Evolutionary conservation across 2,113 vertebrate genomes (phyloP).

Genomic region (Xiphophorus hellerii): DNA sequence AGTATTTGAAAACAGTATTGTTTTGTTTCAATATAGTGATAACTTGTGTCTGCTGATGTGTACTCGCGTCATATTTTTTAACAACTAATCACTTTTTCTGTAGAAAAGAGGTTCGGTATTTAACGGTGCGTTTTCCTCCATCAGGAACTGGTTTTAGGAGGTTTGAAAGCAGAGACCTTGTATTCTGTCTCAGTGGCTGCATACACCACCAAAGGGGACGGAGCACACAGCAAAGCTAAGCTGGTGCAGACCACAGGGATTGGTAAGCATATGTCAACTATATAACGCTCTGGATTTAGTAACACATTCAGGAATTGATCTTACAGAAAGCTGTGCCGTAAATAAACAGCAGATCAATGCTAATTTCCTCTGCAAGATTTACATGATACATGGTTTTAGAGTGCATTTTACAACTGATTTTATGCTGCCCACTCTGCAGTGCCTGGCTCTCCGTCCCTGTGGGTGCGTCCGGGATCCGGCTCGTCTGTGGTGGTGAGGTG

Average conservation of each 20-base stretch:
- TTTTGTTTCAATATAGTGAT: too few species aligned
- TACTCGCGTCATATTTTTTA: background rate
- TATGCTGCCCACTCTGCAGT: constrained; percentile 71
- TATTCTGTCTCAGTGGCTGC: constrained; percentile 94
- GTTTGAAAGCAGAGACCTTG: constrained; percentile 89
- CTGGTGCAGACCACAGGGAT: constrained; percentile 89
- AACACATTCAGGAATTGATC: constrained; percentile 57
- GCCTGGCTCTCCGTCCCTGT: constrained; percentile 87
- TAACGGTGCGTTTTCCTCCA: constrained; percentile 15
- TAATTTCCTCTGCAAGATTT: constrained; percentile 49
- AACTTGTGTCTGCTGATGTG: too few species aligned
- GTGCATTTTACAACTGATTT: constrained; percentile 38
- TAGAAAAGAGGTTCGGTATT: constrained; percentile 12
- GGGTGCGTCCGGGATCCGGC: constrained; percentile 84
- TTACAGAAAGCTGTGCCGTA: constrained; percentile 46
- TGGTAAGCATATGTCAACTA: constrained; percentile 79
- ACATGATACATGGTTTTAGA: constrained; percentile 31
- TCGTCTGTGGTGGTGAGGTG: constrained; percentile 79
- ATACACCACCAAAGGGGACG: constrained; percentile 96
- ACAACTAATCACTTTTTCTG: background rate
- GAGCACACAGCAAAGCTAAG: constrained; percentile 90
- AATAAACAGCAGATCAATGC: constrained; percentile 62
- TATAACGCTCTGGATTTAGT: constrained; percentile 55
- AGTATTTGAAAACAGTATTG: too few species aligned
- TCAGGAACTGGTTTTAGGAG: constrained; percentile 90